Evolutionary conservation across 2,888 invertebrate genomes (phyloP), one percentile per base, ranked within the genome.

Genomic region (Toxonevra muliebris): DNA sequence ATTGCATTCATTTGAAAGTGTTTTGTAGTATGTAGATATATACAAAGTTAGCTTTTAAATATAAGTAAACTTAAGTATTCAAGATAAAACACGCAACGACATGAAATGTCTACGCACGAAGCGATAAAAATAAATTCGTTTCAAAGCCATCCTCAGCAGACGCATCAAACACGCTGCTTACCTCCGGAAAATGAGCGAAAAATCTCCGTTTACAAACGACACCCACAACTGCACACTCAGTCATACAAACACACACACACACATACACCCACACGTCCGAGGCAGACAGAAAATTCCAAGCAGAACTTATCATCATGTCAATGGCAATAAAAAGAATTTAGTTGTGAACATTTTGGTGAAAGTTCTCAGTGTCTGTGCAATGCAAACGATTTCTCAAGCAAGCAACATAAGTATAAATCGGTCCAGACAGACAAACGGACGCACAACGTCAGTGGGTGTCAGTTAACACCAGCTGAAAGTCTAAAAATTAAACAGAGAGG

Each of bases 51-150:
- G 3, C 30, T 7, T 30, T 30, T 30, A 30, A 30, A 30, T 30
- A 4, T 48, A 53, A 53, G 15, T 15, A 19, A 53, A 53, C 15
- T 19, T 53, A 53, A 53, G 17, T 17, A 53, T 66, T 19, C 61
- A 17, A 61, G 66, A 66, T 66, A 66, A 66, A 57, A 61, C 66
- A 66, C 66, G 66, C 52, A 66, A 58, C 61, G 66, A 66, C 61
- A 66, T 40, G 57, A 45, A 42, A 61, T 57, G 66, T 66, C 66
- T 66, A 61, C 66, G 30, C 30, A 66, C 66, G 61, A 45, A 40
- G 53, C 66, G 61, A 66, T 66, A 66, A 66, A 66, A 66, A 66
- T 66, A 61, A 57, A 48, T 41, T 40, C 13, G 12, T 48, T 65
- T 60, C 65, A 43, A 53, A 52, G 17, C 15, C 43, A 54, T 12